A percentile compares a stretch with the other conserved stretches of the same genome.
These are phyloP conservation scores for Girardinichthys multiradiatus DNA, from an alignment of 2,113 vertebrate genomes.

Conservation along the genomic window DNA sequence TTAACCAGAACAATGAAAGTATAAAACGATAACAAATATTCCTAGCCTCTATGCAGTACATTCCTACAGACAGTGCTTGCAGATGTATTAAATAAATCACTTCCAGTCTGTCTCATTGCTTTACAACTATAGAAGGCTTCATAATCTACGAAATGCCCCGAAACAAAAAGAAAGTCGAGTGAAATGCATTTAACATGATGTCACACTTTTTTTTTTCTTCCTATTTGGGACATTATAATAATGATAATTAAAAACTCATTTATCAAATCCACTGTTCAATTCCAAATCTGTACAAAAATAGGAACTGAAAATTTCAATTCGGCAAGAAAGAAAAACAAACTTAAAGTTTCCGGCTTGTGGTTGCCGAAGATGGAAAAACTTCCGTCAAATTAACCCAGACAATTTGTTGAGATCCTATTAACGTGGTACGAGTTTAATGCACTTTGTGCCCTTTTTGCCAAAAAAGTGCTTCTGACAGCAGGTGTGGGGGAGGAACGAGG, in stretches of 20 bases:
- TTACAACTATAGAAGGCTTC: conserved; percentile 44
- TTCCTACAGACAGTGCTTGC: neutral
- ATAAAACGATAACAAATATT: neutral
- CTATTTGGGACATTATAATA: neutral
- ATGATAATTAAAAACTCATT: neutral
- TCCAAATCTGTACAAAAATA: conserved; percentile 52
- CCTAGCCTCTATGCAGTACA: neutral
- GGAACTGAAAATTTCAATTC: conserved; percentile 38
- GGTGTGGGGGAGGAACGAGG: conserved; percentile 41
- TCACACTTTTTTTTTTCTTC: neutral
- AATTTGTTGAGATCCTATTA: conserved; percentile 41
- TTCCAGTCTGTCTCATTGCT: conserved; percentile 13
- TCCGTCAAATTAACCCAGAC: conserved; percentile 27
- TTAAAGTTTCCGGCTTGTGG: conserved; percentile 28
- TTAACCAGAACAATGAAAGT: neutral
- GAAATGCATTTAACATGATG: conserved; percentile 14
- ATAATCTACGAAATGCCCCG: conserved; percentile 52
- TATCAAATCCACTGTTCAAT: conserved; percentile 15
- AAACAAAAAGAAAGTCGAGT: conserved; percentile 56
- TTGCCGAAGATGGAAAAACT: conserved; percentile 37
- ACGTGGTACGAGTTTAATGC: conserved; percentile 66
- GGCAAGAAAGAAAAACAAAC: conserved; percentile 17
- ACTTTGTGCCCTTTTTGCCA: conserved; percentile 67
- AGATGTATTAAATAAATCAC: neutral
- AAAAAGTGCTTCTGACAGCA: conserved; percentile 77